These are phyloP conservation scores for Epicampocera succincta DNA, from an alignment of 2,888 invertebrate species.

Conservation along the genomic window DNA sequence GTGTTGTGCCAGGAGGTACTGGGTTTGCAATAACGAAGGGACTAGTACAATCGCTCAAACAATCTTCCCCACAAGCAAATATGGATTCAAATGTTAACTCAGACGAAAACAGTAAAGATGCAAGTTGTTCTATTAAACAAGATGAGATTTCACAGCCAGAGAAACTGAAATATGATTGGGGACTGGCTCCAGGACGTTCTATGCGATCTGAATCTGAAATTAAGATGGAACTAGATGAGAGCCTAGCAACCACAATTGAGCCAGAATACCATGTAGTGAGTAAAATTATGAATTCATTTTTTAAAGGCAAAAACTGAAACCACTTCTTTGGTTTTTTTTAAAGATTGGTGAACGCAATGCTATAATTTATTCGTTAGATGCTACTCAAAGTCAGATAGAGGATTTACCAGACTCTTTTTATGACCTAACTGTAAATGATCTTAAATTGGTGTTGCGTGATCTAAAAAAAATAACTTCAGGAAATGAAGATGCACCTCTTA, in stretches of 20 bases:
- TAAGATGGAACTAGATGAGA: constrained; percentile 52
- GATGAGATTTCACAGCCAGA: constrained; percentile 45
- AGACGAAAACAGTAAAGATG: constrained; percentile 27
- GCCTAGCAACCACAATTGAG: constrained; percentile 66
- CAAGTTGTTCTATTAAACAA: constrained; percentile 23
- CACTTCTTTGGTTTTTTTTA: constrained; percentile 72
- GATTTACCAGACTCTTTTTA: constrained; percentile 94
- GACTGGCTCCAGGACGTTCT: constrained; percentile 76
- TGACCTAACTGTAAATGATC: constrained; percentile 91
- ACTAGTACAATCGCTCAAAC: constrained; percentile 76
- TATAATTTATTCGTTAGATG: constrained; percentile 86
- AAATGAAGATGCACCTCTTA: constrained; percentile 88
- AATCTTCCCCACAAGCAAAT: constrained; percentile 71
- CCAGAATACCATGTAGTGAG: constrained; percentile 78
- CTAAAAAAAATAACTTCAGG: constrained; percentile 85
- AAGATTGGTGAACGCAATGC: constrained; percentile 90
- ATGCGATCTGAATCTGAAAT: constrained; percentile 71
- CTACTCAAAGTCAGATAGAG: constrained; percentile 85
- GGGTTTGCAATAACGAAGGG: constrained; percentile 78
- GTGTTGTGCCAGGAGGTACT: constrained; percentile 66
- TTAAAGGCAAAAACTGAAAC: constrained; percentile 14
- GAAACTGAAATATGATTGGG: constrained; percentile 78
- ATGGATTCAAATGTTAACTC: constrained; percentile 48
- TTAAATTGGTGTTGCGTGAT: constrained; percentile 88
- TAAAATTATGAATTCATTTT: not conserved